Base-by-base conservation (phyloP, 2,888 invertebrate genomes). In the Andrena marginata region DNA sequence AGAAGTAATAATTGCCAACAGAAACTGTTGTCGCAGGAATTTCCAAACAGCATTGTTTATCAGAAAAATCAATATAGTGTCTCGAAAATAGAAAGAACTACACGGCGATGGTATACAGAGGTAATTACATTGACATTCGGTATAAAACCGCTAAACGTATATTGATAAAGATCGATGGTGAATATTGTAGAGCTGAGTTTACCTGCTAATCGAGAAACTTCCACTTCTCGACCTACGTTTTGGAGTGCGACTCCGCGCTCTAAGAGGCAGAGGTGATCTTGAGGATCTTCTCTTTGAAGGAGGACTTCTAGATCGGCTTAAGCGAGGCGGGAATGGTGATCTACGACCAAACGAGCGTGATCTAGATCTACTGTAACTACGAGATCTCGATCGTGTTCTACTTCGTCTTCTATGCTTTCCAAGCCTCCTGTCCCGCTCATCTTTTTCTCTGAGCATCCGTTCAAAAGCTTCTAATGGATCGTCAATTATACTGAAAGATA, bases 401-500 rank as follows among this genome's bases (percentile, higher is more conserved):
- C 94, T 94, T 84, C 95, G 94, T 62, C 95, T 93, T 80, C 96
- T 95, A 72, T 96, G 96, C 90, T 96, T 95, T 78, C 95, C 95
- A 88, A 96, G 95, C 72, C 96, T 95, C 88, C 96, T 95, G 85
- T 96, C 96, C 62, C 96, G 95, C 94, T 96, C 96, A 94, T 97
- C 97, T 94, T 98, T 98, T 94, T 98, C 98, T 85, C 97, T 95
- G 91, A 98, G 95, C 95, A 98, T 97, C 86, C 97, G 95, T 94
- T 98, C 97, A 94, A 98, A 98, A 71, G 97, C 97, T 93, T 97
- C 97, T 89, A 98, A 94, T 3, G 98, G 97, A 94, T 98, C 98
- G 91, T 97, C 97, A 87, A 97, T 97, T 79, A 96, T 96, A 88
- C 97, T 97, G 93, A 93, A 83, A 77, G 20, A 48, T 51, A 62